Conservation (phyloP, 2,797 vertebrate species). For the Gallinago stenura region DNA sequence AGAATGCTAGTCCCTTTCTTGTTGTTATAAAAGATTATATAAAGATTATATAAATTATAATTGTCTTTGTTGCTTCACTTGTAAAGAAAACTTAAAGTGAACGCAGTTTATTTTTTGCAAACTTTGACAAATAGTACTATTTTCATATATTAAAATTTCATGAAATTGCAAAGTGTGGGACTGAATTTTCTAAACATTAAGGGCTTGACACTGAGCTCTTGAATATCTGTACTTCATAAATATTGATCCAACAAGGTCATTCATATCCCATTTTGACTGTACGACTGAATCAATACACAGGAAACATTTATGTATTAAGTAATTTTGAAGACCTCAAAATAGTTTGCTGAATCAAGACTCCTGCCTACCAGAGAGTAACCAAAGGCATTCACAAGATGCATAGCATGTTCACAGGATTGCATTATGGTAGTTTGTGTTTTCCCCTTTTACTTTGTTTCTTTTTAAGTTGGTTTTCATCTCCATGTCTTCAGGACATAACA, state of each 20-base stretch:
- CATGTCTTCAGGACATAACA: background rate
- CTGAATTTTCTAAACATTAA: slow-evolving; percentile 5
- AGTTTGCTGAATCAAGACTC: background rate
- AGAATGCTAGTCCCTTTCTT: background rate
- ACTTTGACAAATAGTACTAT: slow-evolving; percentile 31
- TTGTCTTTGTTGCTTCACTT: slow-evolving; percentile 2
- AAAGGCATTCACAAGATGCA: background rate
- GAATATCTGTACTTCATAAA: background rate
- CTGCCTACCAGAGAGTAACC: background rate
- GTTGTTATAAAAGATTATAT: background rate
- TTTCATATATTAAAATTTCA: slow-evolving; percentile 42
- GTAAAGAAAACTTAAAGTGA: background rate
- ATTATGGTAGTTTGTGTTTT: background rate
- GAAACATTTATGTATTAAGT: background rate
- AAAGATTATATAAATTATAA: background rate
- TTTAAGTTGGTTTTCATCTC: background rate
- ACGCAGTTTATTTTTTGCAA: slow-evolving; percentile 7
- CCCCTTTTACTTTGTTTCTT: background rate
- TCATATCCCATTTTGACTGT: background rate
- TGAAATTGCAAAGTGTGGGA: background rate
- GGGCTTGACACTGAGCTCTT: background rate
- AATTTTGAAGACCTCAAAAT: background rate
- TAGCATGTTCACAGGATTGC: background rate
- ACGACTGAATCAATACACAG: background rate
- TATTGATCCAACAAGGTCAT: background rate